Base-by-base conservation (phyloP, 2,797 vertebrate species). In the Trichosurus vulpecula region DNA sequence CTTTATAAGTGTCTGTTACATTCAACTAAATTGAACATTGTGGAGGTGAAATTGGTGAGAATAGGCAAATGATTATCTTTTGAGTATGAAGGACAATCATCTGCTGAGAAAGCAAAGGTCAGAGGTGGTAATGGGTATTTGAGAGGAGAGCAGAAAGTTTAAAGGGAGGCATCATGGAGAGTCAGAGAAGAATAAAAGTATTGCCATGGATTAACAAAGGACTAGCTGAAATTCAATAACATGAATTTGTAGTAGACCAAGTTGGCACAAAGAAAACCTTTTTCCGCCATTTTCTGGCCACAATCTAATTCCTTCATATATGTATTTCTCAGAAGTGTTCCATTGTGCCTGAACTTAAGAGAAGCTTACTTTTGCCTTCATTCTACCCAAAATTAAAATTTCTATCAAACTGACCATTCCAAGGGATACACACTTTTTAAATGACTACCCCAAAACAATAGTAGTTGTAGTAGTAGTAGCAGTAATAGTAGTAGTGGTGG, bases 311-410 rank as follows among this genome's bases (percentile, higher is more conserved):
- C 1, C 14, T 90, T 74, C 66, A 58, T n/a, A 90, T 92, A 52
- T 90, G 1, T 58, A 90, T 95, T 54, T 94, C 61, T 55, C 61
- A 29, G 2, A 96, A 92, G 16, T 90, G 6, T 4, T 93, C 47
- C 51, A 89, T 91, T 74, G 10, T n/a, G 47, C 11, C 89, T 53
- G 2, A 16, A 93, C 16, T 91, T 52, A 52, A 16, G 93, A 12
- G 19, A 53, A 91, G 4, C 35, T 95, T 93, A 61, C 30, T 54
- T 11, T 94, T 41, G 10, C 16, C 11, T 57, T 91, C 6, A 87
- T 19, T 93, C 54, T 94, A 19, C 93, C 3, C 92, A 87, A 90
- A 91, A 94, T 95, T 94, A 6, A 41, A 66, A 52, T 53, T 90
- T 90, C 91, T 27, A 30, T 25, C 10, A n/a, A 96, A 54, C 14